Conservation (phyloP, 2,113 vertebrate genomes). For the Alligator sinensis region DNA sequence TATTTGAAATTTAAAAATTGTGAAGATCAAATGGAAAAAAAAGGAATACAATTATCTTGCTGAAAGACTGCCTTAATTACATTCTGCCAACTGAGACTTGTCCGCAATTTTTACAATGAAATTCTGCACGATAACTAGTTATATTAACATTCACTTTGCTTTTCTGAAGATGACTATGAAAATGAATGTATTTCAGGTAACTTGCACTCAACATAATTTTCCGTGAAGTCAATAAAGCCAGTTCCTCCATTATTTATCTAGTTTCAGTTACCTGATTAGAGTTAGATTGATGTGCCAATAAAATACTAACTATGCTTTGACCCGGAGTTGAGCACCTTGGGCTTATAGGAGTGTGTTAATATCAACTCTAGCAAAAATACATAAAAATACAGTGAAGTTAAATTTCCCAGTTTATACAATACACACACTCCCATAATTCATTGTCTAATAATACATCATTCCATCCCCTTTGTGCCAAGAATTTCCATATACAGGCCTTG, state of each 20-base stretch:
- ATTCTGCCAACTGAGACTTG: slow-evolving; percentile 64
- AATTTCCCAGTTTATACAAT: background rate
- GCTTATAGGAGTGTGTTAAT: background rate
- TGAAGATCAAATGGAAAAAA: background rate
- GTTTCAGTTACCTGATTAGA: background rate
- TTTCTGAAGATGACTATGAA: slow-evolving; percentile 29
- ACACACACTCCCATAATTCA: background rate
- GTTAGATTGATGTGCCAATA: background rate
- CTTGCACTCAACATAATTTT: background rate
- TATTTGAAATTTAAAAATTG: slow-evolving; percentile 50
- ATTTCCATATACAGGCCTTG: background rate
- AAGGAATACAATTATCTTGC: slow-evolving; percentile 55
- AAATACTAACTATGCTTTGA: background rate
- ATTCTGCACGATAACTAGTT: slow-evolving; percentile 21
- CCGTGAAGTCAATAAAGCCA: background rate
- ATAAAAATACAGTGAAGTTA: background rate
- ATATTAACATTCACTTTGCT: slow-evolving; percentile 44
- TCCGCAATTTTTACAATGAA: slow-evolving; percentile 63
- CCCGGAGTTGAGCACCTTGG: background rate
- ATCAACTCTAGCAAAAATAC: background rate
- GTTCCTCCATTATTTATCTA: background rate
- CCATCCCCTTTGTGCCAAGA: background rate
- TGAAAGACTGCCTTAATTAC: slow-evolving; percentile 71
- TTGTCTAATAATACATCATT: background rate
- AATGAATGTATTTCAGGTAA: background rate